Base-by-base conservation (phyloP, 2,797 vertebrate species). In the Fistularia commersonii region DNA sequence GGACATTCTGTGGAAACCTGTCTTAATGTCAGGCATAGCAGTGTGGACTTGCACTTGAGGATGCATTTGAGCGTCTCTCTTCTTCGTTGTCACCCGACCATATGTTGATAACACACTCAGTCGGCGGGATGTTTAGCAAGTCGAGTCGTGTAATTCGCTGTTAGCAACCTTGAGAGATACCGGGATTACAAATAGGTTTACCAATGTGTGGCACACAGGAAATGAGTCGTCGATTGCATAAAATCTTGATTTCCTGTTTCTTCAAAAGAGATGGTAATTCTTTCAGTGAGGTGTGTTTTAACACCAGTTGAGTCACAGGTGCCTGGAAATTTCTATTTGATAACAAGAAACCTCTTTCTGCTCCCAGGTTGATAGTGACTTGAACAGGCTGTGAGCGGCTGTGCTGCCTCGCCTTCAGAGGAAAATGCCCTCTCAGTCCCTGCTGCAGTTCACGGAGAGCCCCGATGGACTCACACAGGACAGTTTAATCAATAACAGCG, bases 351-450 rank as follows among this genome's bases (percentile, higher is more conserved):
- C 2, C 10, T 54, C 5, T 23, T 1, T 1, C 62, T 60, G 2
- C 51, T 62, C 46, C 1, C 70, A 87, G 81, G 61, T 57, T 68
- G 42, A 13, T 34, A 32, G 33, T 23, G 42, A 48, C 54, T 58
- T 41, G 45, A 40, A 2, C 23, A 66, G 41, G 12, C 52, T 15
- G 55, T 15, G 23, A 9, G 3, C 12, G 40, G 39, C 32, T 11
- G 14, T 13, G 34, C 39, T 37, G 32, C 48, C 46, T 53, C 35
- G 32, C 63, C 32, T 34, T 36, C 11, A 34, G 45, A 66, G 41
- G 32, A 81, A 60, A 12, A 98, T 98, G 95, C 96, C 95, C 3
- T 95, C 94, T 40, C 94, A 96, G 48, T 90, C 90, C 0, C 74
- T 95, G 51, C 79, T 93, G 60, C 89, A 91, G 32, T 95, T 92